These are phyloP conservation scores for Pelusios castaneus DNA, from an alignment of 2,113 vertebrate species.

Conservation along the genomic window DNA sequence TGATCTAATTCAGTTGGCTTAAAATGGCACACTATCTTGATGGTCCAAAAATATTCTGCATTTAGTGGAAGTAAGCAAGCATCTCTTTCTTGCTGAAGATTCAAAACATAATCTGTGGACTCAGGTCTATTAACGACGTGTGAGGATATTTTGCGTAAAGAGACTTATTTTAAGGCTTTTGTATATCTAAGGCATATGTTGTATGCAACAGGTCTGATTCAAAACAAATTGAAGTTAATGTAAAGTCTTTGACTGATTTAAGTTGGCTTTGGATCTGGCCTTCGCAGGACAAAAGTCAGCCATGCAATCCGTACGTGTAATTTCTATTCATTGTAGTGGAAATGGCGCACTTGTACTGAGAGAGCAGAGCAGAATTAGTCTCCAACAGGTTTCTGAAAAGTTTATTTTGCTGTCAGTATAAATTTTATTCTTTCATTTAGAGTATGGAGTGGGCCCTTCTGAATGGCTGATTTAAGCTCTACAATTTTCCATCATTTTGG, in stretches of 20 bases:
- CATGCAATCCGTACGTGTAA: not conserved
- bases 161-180: not conserved
- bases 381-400: not conserved
- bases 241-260: not conserved
- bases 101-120: not conserved
- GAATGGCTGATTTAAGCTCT: not conserved
- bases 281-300: not conserved
- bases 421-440: constrained; percentile 1
- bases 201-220: not conserved
- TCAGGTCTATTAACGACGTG: not conserved
- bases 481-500: not conserved
- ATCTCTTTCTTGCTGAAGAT: not conserved
- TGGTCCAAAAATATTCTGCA: not conserved
- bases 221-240: not conserved
- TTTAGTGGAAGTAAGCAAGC: not conserved
- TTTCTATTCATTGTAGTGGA: not conserved
- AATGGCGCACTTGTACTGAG: not conserved
- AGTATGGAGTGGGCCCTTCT: not conserved
- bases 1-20: not conserved
- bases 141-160: not conserved
- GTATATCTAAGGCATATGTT: not conserved
- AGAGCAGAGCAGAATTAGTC: not conserved
- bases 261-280: not conserved
- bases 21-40: not conserved
- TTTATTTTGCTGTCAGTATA: constrained; percentile 30